Evolutionary conservation across 2,888 invertebrate genomes (phyloP), one percentile per base, ranked within the genome.

Genomic region (Agapostemon virescens): DNA sequence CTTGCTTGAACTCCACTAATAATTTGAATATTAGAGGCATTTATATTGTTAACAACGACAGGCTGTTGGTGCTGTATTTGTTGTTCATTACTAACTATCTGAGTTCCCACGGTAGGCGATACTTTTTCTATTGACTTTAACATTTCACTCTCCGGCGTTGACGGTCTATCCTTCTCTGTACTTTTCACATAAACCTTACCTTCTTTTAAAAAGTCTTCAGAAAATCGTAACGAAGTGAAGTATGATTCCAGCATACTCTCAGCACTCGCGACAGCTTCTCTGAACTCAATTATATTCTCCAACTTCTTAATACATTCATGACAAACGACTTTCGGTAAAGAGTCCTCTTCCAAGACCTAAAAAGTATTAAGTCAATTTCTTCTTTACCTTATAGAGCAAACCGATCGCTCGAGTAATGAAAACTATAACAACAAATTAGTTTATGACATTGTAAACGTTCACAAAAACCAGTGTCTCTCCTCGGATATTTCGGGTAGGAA

Each of bases 241-340:
- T 95, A 96, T 79, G 95, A 95, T 77, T 94, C 95, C 11, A 96
- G 91, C 95, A 95, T 95, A 23, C 94, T 93, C 90, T 96, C 95
- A 0, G 96, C 95, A 84, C 94, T 95, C 30, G 94, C 93, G 85
- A 95, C 95, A 67, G 95, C 94, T 85, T 95, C 94, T 73, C 95
- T 93, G 90, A 96, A 95, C 64, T 94, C 94, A 79, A 94, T 94
- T 83, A 94, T 95, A 55, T 93, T 94, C 83, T 96, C 96, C 77
- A 96, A 89, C 85, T 94, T 94, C 85, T 94, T 94, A 55, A 95
- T 92, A 88, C 96, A 96, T 79, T 94, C 94, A 17, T 94, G 93
- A 89, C 96, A 96, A 20, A 96, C 93, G 33, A 95, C 95, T 93
- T 96, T 96, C 64, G 96, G 96, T 82, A 96, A 91, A 42, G 95